Evolutionary conservation across 2,888 invertebrate genomes (phyloP), one percentile per base, ranked within the genome.

Genomic region (Galeruca laticollis): DNA sequence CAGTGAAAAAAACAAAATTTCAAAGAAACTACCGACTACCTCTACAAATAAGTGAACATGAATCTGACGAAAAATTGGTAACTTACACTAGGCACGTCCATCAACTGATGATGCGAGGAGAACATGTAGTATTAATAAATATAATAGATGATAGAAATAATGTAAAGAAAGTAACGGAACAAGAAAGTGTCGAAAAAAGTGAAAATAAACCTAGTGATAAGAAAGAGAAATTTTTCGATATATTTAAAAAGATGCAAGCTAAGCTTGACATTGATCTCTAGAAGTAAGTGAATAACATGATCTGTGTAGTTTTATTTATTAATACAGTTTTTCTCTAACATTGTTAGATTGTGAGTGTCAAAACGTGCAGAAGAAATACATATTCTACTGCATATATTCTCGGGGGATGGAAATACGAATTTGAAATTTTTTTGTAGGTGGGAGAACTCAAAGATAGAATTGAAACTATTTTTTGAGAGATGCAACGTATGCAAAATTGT

Each of bases 41-140:
- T 0, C 79, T 88, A 63, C 88, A 89, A 71, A 79, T 89, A 1
- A 64, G 62, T 15, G 66, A 61, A 9, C 70, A 75, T 26, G 62
- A 65, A 13, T 71, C 72, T 6, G 88, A 90, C 60, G 88, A 89
- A 56, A 91, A 91, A 71, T 83, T 88, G 60, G 91, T 92, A 83
- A 89, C 91, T 82, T 91, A 93, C 84, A 88, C 88, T 43, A 87
- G 94, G 49, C 87, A 89, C 76, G 84, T 94, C 18, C 88, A 90
- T 0, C 92, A 93, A 84, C 78, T 94, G 78, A 79, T 94, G 84
- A 85, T 94, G 65, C 88, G 94, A 54, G 95, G 95, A 0, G 94
- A 94, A 81, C 93, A 95, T 80, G 87, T 95, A 49, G 93, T 78
- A 21, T 71, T 77, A 9, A 67, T 76, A 13, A 71, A 59, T 49